Evolutionary conservation across 2,113 vertebrate genomes (phyloP).

Genomic region (Macrotus californicus): DNA sequence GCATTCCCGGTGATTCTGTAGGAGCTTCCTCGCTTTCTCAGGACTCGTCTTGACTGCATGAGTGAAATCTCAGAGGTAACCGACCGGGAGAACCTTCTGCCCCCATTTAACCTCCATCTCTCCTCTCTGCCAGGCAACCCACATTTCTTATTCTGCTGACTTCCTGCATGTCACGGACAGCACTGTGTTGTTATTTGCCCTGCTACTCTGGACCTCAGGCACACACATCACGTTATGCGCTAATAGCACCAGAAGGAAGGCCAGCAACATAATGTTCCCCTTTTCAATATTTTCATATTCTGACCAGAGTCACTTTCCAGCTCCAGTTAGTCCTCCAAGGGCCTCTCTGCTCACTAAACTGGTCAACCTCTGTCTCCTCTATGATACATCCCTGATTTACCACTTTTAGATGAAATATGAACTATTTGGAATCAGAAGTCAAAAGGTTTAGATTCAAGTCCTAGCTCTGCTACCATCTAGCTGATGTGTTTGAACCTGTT

Average conservation of each 20-base stretch:
- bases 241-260: neutral
- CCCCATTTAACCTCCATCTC: neutral
- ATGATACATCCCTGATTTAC: neutral
- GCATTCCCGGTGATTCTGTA: conserved; percentile 15
- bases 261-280: neutral
- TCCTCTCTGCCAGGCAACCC: neutral
- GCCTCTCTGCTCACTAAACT: neutral
- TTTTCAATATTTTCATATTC: neutral
- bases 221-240: neutral
- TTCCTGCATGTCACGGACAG: neutral
- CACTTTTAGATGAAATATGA: neutral
- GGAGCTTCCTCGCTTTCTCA: neutral
- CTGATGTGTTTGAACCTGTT: neutral
- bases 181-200: neutral
- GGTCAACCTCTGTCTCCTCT: neutral
- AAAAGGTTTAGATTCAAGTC: conserved; percentile 23
- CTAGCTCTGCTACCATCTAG: neutral
- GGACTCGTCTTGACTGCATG: neutral
- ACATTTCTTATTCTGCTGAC: neutral
- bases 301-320: neutral
- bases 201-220: neutral
- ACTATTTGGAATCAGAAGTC: conserved; percentile 31
- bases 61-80: neutral
- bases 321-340: neutral
- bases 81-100: neutral